These are phyloP conservation scores for Propithecus deckenii DNA, from an alignment of 2,797 vertebrate genomes.

Conservation along the genomic window DNA sequence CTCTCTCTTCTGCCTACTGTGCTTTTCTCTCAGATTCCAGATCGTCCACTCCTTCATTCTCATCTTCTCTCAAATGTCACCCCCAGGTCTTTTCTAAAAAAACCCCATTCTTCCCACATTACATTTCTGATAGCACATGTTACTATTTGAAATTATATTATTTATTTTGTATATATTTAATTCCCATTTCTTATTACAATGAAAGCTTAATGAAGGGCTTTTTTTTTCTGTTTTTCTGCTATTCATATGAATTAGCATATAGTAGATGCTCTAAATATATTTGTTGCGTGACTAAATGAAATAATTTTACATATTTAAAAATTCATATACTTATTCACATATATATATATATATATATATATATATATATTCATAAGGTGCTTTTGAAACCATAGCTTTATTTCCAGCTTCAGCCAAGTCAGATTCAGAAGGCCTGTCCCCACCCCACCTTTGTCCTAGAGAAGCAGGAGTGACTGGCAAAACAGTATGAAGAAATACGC, in stretches of 20 bases:
- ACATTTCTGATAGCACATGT: not conserved
- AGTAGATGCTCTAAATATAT: not conserved
- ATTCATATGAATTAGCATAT: not conserved
- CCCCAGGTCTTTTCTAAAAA: not conserved
- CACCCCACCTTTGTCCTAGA: not conserved
- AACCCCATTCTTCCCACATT: not conserved
- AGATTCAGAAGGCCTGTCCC: not conserved
- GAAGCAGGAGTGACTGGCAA: not conserved
- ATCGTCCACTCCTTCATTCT: rapidly evolving
- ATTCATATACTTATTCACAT: not conserved
- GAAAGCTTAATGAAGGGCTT: not conserved
- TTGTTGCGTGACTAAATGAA: not conserved
- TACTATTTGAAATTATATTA: not conserved
- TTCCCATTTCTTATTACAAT: not conserved
- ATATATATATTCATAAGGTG: not conserved
- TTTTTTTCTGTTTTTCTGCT: not conserved
- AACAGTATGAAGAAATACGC: not conserved
- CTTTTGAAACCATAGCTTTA: not conserved
- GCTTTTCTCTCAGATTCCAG: not conserved
- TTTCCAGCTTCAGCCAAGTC: not conserved
- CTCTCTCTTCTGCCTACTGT: not conserved
- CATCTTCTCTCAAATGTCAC: not conserved
- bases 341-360: not conserved
- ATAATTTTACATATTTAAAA: not conserved
- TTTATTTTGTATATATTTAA: not conserved